phyloP scores from a whole-genome alignment of 2,797 vertebrate species.

The Enteromius fasciolatus region DNA sequence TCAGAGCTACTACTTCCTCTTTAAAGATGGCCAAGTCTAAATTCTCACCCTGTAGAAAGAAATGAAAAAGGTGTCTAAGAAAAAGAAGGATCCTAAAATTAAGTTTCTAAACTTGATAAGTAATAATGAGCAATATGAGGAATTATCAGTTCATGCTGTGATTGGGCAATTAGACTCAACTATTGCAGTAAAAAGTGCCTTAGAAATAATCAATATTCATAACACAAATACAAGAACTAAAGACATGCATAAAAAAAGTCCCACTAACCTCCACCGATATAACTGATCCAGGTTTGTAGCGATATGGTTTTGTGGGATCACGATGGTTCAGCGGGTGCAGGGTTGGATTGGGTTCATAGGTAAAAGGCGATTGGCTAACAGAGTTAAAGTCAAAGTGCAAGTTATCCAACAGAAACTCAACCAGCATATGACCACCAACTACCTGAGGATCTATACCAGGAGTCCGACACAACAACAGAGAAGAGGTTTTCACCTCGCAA shows the following conservation, averaged over 20 bases:
- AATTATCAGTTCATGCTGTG: neutral
- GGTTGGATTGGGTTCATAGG: conserved; percentile 86
- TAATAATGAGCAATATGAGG: neutral
- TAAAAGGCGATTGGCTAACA: conserved; percentile 82
- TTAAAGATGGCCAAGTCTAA: conserved; percentile 93
- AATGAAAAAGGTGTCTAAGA: neutral
- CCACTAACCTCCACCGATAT: conserved; percentile 91
- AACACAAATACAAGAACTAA: neutral
- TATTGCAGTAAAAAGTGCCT: neutral
- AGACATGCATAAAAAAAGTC: neutral
- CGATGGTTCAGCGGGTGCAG: conserved; percentile 85
- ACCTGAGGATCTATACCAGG: conserved; percentile 81
- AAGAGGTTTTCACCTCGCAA: conserved; percentile 88
- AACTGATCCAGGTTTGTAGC: conserved; percentile 95
- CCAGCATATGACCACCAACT: conserved; percentile 72
- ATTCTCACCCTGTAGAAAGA: conserved; percentile 88
- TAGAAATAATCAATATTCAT: neutral
- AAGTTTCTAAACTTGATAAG: neutral
- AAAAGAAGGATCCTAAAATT: neutral
- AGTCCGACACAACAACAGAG: conserved; percentile 86
- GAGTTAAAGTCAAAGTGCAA: conserved; percentile 86
- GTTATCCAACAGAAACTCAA: conserved; percentile 93
- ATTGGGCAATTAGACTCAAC: neutral
- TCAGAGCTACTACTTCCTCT: conserved; percentile 94
- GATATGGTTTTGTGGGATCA: conserved; percentile 85